phyloP scores from a whole-genome alignment of 2,797 vertebrate species.

The Tympanoctomys barrerae region DNA sequence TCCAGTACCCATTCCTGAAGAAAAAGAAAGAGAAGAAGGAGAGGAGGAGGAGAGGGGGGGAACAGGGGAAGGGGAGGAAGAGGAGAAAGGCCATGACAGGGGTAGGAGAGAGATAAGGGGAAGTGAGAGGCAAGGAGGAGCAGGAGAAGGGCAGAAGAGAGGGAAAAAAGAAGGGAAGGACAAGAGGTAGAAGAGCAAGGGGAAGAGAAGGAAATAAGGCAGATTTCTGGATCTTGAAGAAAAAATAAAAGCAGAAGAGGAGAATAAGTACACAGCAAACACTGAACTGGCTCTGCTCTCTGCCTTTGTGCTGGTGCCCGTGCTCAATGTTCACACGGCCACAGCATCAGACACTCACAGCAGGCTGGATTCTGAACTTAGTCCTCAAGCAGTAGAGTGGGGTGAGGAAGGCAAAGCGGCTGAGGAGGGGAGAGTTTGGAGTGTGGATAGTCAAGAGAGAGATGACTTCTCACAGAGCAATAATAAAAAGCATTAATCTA shows the following conservation, averaged over 20 bases:
- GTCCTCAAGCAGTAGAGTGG: neutral
- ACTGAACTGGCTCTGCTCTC: neutral
- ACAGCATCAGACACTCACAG: neutral
- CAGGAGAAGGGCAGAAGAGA: neutral
- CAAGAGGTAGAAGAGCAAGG: no score
- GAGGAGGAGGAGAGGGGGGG: no score
- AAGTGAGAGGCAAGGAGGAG: no score
- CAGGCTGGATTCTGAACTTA: neutral
- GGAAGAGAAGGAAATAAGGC: neutral
- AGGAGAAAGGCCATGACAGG: neutral
- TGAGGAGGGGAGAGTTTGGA: rapidly evolving
- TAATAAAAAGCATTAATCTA: neutral
- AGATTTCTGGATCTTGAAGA: neutral
- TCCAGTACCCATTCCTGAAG: neutral
- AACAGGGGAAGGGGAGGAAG: neutral
- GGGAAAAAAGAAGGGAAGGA: neutral
- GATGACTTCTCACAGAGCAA: neutral
- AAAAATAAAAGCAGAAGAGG: neutral
- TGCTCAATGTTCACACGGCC: neutral
- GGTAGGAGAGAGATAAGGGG: neutral
- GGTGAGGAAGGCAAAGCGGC: neutral
- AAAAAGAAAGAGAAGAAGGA: neutral
- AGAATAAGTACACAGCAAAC: neutral
- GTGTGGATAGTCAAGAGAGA: no score
- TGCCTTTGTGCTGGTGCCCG: neutral